A percentile compares a stretch with the other conserved stretches of the same genome.
Conservation (phyloP, 2,888 invertebrate species). For the Spicauda simplicius region DNA sequence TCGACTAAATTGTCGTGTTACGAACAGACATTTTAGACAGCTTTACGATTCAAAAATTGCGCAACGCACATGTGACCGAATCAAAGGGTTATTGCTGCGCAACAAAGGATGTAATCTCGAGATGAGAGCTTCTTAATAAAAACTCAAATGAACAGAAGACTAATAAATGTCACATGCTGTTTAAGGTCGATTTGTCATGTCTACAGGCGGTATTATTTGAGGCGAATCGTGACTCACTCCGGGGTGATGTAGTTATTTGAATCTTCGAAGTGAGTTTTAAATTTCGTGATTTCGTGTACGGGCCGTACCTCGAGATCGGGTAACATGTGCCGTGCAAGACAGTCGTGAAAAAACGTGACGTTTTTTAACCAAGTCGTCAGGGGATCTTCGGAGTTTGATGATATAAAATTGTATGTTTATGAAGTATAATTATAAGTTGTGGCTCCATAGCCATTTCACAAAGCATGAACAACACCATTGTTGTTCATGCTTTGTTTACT, state of each 20-base stretch:
- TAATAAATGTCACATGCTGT: constrained; percentile 37
- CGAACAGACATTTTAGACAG: not conserved
- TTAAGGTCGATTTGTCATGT: constrained; percentile 40
- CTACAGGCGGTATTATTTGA: constrained; percentile 37
- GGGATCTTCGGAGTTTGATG: not conserved
- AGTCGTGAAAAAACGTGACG: constrained; percentile 12
- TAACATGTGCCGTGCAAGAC: constrained; percentile 19
- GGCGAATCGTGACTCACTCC: constrained; percentile 41
- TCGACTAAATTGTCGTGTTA: not conserved
- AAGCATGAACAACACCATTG: too few relatives aligned
- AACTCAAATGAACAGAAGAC: constrained; percentile 35
- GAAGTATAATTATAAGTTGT: too few relatives aligned
- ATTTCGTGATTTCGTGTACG: constrained; percentile 35
- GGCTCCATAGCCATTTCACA: too few relatives aligned
- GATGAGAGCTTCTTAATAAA: constrained; percentile 33
- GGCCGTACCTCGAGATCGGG: constrained; percentile 14
- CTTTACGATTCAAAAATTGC: constrained; percentile 2
- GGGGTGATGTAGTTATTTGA: constrained; percentile 37
- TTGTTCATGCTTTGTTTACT: too few relatives aligned
- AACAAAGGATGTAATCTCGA: constrained; percentile 26
- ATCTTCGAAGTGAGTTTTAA: constrained; percentile 35
- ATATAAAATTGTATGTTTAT: not conserved
- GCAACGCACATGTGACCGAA: not conserved
- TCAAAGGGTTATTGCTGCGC: constrained; percentile 13
- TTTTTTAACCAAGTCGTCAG: not conserved